Conservation (phyloP, 2,797 vertebrate genomes). For the Kryptopterus vitreolus region DNA sequence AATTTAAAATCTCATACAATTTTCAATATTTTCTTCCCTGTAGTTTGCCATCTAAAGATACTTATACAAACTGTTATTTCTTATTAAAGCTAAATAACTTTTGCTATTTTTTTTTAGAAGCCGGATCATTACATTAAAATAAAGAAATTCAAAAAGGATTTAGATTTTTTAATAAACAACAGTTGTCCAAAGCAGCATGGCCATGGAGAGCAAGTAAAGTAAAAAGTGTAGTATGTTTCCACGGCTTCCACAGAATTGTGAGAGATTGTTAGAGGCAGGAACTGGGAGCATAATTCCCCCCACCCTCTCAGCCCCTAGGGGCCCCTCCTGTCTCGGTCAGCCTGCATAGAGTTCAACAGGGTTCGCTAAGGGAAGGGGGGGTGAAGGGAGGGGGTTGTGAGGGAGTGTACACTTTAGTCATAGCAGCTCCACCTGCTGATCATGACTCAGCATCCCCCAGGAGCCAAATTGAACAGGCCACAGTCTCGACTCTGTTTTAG, state of each 20-base stretch:
- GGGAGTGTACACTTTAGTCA: conserved; percentile 76
- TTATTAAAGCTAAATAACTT: conserved; percentile 69
- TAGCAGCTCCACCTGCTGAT: conserved; percentile 67
- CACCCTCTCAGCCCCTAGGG: conserved; percentile 38
- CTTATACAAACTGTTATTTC: conserved; percentile 67
- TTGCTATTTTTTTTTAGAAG: conserved; percentile 63
- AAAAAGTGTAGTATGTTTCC: conserved; percentile 68
- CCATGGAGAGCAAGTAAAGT: conserved; percentile 6
- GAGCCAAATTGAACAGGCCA: conserved; percentile 65
- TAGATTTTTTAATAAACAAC: conserved; percentile 43
- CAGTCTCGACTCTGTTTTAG: conserved; percentile 25
- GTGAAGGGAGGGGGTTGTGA: conserved; percentile 60
- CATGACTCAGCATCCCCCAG: conserved; percentile 79
- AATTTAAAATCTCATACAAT: neutral
- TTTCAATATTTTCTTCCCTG: conserved; percentile 53
- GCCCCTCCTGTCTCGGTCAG: conserved; percentile 65
- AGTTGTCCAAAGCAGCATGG: conserved; percentile 56
- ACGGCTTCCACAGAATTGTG: conserved; percentile 70
- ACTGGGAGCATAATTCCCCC: conserved; percentile 48
- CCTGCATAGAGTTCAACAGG: conserved; percentile 71
- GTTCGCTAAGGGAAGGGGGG: conserved; percentile 46
- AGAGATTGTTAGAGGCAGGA: conserved; percentile 69
- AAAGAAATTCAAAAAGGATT: conserved; percentile 64
- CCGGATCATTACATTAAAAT: conserved; percentile 74
- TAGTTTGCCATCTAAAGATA: conserved; percentile 47